These are phyloP conservation scores for Tenthredo notha DNA, from an alignment of 2,888 invertebrate species.

Conservation along the genomic window DNA sequence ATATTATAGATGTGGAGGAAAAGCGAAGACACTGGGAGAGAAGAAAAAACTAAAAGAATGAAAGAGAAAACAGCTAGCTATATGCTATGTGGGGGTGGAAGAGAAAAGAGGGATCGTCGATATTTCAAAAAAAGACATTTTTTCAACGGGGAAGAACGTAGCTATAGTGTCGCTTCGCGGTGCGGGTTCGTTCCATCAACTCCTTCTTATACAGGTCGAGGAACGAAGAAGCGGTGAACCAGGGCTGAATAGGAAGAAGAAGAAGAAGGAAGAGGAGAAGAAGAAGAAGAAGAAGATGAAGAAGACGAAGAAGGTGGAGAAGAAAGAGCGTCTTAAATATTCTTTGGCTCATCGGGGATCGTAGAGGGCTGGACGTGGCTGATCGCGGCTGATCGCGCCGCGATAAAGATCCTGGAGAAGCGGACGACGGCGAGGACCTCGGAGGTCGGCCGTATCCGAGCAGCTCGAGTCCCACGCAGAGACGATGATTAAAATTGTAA, in stretches of 20 bases:
- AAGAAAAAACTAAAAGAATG: conserved; percentile 56
- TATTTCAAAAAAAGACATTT: conserved; percentile 41
- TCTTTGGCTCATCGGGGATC: conserved; percentile 55
- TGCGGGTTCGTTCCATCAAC: conserved; percentile 35
- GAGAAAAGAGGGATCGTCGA: conserved; percentile 18
- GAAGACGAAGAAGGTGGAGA: conserved; percentile 1
- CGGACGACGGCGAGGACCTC: conserved; percentile 49
- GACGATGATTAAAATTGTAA: conserved; percentile 75
- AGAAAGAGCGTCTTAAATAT: conserved; percentile 54
- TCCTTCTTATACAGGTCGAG: conserved; percentile 1
- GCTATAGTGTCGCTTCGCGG: conserved; percentile 37
- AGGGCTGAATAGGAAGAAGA: conserved; percentile 22
- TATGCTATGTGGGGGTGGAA: neutral
- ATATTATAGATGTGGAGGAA: conserved; percentile 5
- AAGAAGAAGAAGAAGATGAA: neutral
- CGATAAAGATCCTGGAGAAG: conserved; percentile 55
- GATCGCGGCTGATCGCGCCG: conserved; percentile 55
- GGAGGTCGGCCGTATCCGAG: conserved; percentile 51
- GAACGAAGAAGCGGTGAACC: neutral
- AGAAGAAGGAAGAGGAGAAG: neutral
- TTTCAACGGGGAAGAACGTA: conserved; percentile 22
- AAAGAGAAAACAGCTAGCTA: conserved; percentile 41
- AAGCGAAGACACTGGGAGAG: conserved; percentile 18
- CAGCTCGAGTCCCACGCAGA: conserved; percentile 65
- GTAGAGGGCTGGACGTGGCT: conserved; percentile 51